Evolutionary conservation across 2,888 invertebrate genomes (phyloP).

Genomic region (Mythimna ferrago): DNA sequence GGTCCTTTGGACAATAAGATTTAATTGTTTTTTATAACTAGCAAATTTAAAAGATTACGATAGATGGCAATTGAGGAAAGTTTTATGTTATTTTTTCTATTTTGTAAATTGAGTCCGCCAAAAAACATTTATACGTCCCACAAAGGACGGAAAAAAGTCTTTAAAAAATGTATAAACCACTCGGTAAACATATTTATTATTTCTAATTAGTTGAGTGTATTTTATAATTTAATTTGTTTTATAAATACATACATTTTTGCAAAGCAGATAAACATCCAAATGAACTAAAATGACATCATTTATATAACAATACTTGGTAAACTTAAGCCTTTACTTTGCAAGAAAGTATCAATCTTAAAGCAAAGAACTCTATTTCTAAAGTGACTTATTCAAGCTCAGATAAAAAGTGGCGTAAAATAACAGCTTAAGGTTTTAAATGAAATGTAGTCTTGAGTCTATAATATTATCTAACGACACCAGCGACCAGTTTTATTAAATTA

Average conservation of each 20-base stretch:
- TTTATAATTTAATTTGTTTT: too few relatives aligned
- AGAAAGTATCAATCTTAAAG: neutral
- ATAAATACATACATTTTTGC: neutral
- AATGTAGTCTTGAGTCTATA: slow-evolving; percentile 2
- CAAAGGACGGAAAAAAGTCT: too few relatives aligned
- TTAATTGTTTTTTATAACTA: too few relatives aligned
- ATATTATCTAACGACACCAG: slow-evolving; percentile 1
- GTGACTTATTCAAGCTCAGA: slow-evolving; percentile 4
- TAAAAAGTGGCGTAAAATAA: slow-evolving; percentile 12
- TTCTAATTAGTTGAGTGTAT: too few relatives aligned
- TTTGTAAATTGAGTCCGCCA: too few relatives aligned
- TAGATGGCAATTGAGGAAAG: too few relatives aligned
- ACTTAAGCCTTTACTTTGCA: neutral
- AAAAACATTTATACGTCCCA: too few relatives aligned
- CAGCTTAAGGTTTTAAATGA: slow-evolving; percentile 6
- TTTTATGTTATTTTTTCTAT: too few relatives aligned
- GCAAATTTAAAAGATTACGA: too few relatives aligned
- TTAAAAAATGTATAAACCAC: neutral
- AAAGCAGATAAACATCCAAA: slow-evolving; percentile 33
- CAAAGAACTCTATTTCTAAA: neutral
- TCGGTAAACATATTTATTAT: neutral
- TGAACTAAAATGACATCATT: slow-evolving; percentile 51
- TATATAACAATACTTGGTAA: slow-evolving; percentile 39
- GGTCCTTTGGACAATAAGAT: too few relatives aligned
- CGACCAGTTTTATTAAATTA: slow-evolving; percentile 14